Evolutionary conservation across 2,888 invertebrate genomes (phyloP).

Genomic region (Orthonychiurus folsomi): DNA sequence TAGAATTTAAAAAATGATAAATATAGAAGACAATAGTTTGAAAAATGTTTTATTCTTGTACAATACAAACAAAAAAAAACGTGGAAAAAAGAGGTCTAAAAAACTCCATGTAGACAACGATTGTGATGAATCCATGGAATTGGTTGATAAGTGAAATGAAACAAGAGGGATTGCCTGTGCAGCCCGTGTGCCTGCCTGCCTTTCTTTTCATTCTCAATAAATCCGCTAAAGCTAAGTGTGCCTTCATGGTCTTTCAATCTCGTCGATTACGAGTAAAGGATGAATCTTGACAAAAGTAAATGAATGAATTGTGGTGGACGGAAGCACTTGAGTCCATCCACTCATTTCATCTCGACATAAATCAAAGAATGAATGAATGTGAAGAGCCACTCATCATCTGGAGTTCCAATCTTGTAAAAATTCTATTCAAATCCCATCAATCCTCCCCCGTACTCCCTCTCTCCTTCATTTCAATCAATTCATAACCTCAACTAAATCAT

Average conservation of each 20-base stretch:
- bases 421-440: too few relatives aligned
- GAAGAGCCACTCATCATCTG: too few relatives aligned
- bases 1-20: slow-evolving; percentile 40
- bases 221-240: background rate
- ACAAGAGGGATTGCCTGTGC: too few relatives aligned
- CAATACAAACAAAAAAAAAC: too few relatives aligned
- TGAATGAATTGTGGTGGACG: background rate
- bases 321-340: background rate
- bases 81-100: background rate
- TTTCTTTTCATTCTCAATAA: background rate
- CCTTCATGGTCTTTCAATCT: background rate
- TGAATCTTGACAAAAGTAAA: background rate
- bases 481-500: too few relatives aligned
- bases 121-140: background rate
- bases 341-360: background rate
- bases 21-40: background rate
- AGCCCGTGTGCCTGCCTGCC: too few relatives aligned
- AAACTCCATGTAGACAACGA: background rate
- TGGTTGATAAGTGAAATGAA: background rate
- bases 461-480: too few relatives aligned
- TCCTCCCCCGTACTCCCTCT: too few relatives aligned
- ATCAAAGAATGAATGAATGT: too few relatives aligned
- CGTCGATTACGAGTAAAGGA: background rate
- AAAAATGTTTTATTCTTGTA: too few relatives aligned
- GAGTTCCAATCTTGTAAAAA: too few relatives aligned